phyloP scores from a whole-genome alignment of 2,113 vertebrate species.

The Promerops cafer region DNA sequence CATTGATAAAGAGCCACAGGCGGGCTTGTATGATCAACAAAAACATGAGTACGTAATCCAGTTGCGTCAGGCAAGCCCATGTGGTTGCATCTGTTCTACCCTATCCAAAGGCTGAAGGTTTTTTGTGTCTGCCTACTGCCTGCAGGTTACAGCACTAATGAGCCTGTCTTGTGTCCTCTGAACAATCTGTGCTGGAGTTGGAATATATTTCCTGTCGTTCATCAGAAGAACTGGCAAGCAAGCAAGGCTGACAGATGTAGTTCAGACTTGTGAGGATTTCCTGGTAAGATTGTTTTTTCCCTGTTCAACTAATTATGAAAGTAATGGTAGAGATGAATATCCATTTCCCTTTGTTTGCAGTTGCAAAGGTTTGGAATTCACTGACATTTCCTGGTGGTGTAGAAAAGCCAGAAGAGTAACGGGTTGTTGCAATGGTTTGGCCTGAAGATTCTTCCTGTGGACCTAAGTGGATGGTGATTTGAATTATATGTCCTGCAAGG shows the following conservation, averaged over 20 bases:
- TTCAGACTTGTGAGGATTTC: conserved; percentile 49
- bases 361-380: neutral
- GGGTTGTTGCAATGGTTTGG: neutral
- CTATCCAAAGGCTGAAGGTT: neutral
- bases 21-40: neutral
- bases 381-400: neutral
- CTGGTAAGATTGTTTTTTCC: conserved; percentile 49
- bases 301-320: neutral
- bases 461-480: neutral
- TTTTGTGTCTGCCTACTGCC: neutral
- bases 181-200: conserved; percentile 43
- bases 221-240: conserved; percentile 47
- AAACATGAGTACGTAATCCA: neutral
- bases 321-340: neutral
- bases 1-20: neutral
- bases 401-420: neutral
- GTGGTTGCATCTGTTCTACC: neutral
- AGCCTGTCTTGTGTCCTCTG: neutral
- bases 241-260: conserved; percentile 16
- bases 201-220: conserved; percentile 34
- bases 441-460: neutral
- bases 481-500: neutral
- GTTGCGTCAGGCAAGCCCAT: neutral
- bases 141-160: neutral
- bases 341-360: conserved; percentile 30